These are phyloP conservation scores for Ailuropoda melanoleuca DNA, from an alignment of 2,113 vertebrate genomes.

Conservation along the genomic window DNA sequence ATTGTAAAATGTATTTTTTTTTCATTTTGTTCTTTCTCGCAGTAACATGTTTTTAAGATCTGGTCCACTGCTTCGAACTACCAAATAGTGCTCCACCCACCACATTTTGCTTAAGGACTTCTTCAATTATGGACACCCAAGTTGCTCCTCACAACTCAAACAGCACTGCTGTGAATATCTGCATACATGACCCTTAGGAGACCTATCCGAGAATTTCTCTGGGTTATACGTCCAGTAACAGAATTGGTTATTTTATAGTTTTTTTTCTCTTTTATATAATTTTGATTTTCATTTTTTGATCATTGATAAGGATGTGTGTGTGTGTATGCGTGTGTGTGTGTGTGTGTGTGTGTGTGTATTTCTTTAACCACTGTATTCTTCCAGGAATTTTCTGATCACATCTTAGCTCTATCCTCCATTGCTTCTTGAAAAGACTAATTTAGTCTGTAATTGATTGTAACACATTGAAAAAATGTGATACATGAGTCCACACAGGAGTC, in stretches of 20 bases:
- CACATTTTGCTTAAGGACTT: conserved; percentile 33
- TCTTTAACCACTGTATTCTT: conserved; percentile 45
- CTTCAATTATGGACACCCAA: background rate
- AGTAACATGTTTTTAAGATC: conserved; percentile 11
- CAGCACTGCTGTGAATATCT: background rate
- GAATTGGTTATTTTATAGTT: background rate
- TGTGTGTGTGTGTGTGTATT: background rate
- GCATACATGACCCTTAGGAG: background rate
- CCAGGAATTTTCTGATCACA: conserved; percentile 36
- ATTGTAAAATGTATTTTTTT: background rate
- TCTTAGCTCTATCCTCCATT: conserved; percentile 10
- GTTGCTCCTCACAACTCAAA: background rate
- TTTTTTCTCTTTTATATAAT: background rate
- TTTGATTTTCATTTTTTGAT: conserved; percentile 37
- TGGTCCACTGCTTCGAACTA: background rate
- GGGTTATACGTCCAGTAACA: background rate
- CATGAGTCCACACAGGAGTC: conserved; percentile 14
- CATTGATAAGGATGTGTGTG: background rate
- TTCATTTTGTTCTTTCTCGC: background rate
- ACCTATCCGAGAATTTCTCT: background rate
- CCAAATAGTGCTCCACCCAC: background rate
- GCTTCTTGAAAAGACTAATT: conserved; percentile 63
- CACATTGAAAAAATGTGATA: conserved; percentile 60
- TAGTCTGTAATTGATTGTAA: conserved; percentile 56
- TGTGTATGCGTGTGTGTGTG: too few relatives aligned